Evolutionary conservation across 2,888 invertebrate genomes (phyloP).

Genomic region (Pandemis corylana): DNA sequence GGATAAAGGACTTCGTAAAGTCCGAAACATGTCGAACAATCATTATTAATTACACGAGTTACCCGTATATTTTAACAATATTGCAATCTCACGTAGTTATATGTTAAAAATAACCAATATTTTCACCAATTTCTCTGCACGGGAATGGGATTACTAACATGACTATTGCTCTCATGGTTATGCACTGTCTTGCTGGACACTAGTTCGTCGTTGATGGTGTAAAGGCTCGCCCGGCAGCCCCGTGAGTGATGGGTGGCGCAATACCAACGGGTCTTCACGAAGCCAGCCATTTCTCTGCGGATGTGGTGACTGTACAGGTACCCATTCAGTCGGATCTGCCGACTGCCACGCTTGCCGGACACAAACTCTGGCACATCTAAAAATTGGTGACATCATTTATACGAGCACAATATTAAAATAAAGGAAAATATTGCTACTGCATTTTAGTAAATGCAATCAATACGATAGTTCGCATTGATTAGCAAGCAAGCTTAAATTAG

Average conservation of each 20-base stretch:
- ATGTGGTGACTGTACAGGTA: background rate
- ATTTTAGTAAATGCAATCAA: too few species aligned
- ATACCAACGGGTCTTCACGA: constrained; percentile 1
- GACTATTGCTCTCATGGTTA: constrained; percentile 4
- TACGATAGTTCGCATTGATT: too few species aligned
- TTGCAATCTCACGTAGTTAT: too few species aligned
- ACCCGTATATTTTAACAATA: too few species aligned
- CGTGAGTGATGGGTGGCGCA: background rate
- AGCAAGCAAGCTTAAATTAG: too few species aligned
- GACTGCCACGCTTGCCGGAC: background rate
- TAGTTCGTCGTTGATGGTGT: constrained; percentile 3
- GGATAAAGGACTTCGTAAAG: too few species aligned
- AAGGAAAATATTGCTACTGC: too few species aligned
- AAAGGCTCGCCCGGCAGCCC: background rate
- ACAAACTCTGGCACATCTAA: background rate
- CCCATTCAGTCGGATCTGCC: background rate
- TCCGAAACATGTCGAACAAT: too few species aligned
- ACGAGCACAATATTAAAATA: too few species aligned
- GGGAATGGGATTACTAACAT: background rate
- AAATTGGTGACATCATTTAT: background rate
- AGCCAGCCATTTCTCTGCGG: background rate
- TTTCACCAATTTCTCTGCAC: background rate
- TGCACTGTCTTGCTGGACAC: background rate
- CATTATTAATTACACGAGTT: too few species aligned
- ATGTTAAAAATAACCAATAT: background rate